Conservation (phyloP, 2,113 vertebrate species). For the Nipponia nippon region DNA sequence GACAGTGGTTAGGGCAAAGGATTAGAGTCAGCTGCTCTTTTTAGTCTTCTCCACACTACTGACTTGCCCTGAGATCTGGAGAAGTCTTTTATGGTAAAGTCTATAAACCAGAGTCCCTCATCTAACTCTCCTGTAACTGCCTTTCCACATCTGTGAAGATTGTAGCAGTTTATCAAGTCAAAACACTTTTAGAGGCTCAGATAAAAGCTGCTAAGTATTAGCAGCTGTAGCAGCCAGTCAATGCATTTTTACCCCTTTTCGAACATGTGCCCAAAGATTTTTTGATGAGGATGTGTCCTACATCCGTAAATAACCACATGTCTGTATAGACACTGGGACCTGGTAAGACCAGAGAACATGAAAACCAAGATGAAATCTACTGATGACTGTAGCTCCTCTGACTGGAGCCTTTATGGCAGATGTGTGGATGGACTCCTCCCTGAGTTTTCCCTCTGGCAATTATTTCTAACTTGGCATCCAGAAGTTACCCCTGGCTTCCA, state of each 20-base stretch:
- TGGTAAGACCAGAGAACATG: not conserved
- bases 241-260: not conserved
- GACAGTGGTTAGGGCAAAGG: not conserved
- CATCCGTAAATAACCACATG: not conserved
- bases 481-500: slow-evolving; percentile 31
- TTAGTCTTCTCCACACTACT: not conserved
- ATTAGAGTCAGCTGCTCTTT: not conserved
- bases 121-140: not conserved
- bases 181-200: not conserved
- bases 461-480: slow-evolving; percentile 29
- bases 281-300: not conserved
- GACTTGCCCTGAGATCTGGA: not conserved
- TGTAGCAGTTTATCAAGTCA: not conserved
- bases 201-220: not conserved
- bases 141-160: not conserved
- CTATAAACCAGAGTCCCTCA: not conserved
- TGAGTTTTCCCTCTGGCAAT: not conserved
- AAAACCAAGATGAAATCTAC: slow-evolving; percentile 7
- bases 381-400: not conserved
- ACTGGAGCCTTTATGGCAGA: not conserved
- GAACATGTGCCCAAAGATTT: not conserved
- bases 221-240: not conserved
- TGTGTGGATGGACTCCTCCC: not conserved
- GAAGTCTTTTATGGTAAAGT: not conserved
- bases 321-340: not conserved